phyloP scores from a whole-genome alignment of 1,140 invertebrate genomes.

The Hyles vespertilio region DNA sequence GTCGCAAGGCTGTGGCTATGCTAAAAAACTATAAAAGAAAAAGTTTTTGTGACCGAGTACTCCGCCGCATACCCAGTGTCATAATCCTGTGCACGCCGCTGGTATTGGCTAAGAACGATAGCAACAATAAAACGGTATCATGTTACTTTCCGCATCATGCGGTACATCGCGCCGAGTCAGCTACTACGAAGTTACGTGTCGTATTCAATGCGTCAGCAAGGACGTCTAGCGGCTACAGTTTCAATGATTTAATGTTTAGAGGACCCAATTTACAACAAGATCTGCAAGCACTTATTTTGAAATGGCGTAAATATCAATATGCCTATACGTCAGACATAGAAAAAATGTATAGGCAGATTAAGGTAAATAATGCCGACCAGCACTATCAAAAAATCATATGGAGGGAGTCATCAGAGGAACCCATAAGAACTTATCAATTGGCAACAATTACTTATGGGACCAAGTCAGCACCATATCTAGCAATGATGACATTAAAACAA shows the following conservation, averaged over 20 bases:
- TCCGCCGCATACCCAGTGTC: too few relatives aligned
- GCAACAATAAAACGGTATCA: background rate
- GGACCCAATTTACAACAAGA: slow-evolving; percentile 59
- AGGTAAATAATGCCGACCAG: slow-evolving; percentile 16
- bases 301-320: slow-evolving; percentile 30
- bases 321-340: slow-evolving; percentile 33
- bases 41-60: too few relatives aligned
- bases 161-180: slow-evolving; percentile 10
- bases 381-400: slow-evolving; percentile 17
- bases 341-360: slow-evolving; percentile 40
- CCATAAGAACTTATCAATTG: background rate
- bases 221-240: slow-evolving; percentile 34
- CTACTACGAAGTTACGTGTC: slow-evolving; percentile 50
- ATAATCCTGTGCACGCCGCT: too few relatives aligned
- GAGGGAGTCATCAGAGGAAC: slow-evolving; percentile 9
- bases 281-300: slow-evolving; percentile 23
- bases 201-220: slow-evolving; percentile 56
- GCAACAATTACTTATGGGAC: slow-evolving; percentile 8
- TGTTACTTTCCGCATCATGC: slow-evolving; percentile 20
- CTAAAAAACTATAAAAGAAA: too few relatives aligned
- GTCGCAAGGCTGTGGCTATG: too few relatives aligned
- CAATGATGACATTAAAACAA: slow-evolving; percentile 6
- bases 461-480: slow-evolving; percentile 6
- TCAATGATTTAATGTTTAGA: slow-evolving; percentile 48
- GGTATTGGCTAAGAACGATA: background rate